These are phyloP conservation scores for Columbina picui DNA, from an alignment of 2,113 vertebrate genomes.

Conservation along the genomic window DNA sequence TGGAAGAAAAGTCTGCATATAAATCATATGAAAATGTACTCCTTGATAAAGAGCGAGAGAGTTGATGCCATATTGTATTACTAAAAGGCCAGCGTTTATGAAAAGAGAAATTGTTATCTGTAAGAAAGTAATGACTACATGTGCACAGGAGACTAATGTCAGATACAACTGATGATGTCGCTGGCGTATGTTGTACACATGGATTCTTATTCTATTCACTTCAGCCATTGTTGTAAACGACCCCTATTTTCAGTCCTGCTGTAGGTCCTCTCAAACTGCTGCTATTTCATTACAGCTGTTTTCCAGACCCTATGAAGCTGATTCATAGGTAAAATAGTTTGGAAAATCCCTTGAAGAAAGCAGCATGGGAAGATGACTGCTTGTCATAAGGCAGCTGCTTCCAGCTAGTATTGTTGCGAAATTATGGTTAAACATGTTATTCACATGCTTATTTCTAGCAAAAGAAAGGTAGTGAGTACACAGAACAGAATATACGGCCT, in stretches of 20 bases:
- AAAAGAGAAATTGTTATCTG: neutral
- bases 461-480: neutral
- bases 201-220: neutral
- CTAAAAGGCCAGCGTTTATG: neutral
- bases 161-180: neutral
- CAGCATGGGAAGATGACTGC: neutral
- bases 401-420: neutral
- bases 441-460: neutral
- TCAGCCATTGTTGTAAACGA: neutral
- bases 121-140: neutral
- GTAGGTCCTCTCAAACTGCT: neutral
- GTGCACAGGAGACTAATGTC: neutral
- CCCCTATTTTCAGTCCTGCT: neutral
- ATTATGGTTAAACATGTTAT: neutral
- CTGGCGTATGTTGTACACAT: neutral
- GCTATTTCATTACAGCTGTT: neutral
- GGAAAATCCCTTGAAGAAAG: neutral
- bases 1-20: slow-evolving; percentile 7
- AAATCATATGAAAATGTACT: neutral
- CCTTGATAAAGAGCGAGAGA: neutral
- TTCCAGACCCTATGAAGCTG: neutral
- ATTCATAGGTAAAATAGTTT: neutral
- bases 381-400: neutral
- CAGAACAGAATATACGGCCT: neutral
- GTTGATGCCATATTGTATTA: neutral